Evolutionary conservation across 1,140 invertebrate species (phyloP), one percentile per base, ranked within the genome.

Genomic region (Drosophila tropicalis): DNA sequence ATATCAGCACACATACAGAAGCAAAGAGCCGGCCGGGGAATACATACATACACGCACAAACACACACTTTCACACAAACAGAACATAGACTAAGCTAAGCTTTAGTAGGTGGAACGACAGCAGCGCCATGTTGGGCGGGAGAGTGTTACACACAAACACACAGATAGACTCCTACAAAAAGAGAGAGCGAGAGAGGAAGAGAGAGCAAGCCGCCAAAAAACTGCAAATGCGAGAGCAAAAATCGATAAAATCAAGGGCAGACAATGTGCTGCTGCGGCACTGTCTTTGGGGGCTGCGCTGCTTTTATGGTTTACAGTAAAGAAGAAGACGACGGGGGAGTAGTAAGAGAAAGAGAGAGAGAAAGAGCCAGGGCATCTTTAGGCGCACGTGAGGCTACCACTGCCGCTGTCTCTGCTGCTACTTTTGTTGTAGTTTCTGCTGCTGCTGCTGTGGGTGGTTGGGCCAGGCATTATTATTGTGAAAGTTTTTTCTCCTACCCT

Each of bases 161-260:
- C 10, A 62, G 39, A 36, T 32, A 22, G 44, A 62, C n/a, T n/a
- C n/a, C n/a, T n/a, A n/a, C n/a, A n/a, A n/a, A n/a, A 67, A 36
- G 60, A 56, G 47, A 10, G 56, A 63, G 44, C 5, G 40, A 22
- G 39, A 62, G 60, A 56, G 47, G 7, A 47, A 63, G 39, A 67
- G 29, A 57, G 51, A 66, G 68, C 72, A 67, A 76, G 64, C 73
- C 72, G 67, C 74, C 78, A 36, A 82, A 82, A 82, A 82, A 78
- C 44, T 51, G 74, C 69, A 78, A 78, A 54, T 65, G 73, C 69
- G 79, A 73, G 76, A 72, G 66, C 69, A 64, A 80, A 87, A 87
- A 87, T 87, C 83, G 80, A 87, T 87, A 87, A 84, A 87, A 87
- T 87, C 83, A 87, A 87, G 83, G 83, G 83, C 83, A 87, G 83